These are phyloP conservation scores for Grammomys surdaster DNA, from an alignment of 2,113 vertebrate species.

Conservation along the genomic window DNA sequence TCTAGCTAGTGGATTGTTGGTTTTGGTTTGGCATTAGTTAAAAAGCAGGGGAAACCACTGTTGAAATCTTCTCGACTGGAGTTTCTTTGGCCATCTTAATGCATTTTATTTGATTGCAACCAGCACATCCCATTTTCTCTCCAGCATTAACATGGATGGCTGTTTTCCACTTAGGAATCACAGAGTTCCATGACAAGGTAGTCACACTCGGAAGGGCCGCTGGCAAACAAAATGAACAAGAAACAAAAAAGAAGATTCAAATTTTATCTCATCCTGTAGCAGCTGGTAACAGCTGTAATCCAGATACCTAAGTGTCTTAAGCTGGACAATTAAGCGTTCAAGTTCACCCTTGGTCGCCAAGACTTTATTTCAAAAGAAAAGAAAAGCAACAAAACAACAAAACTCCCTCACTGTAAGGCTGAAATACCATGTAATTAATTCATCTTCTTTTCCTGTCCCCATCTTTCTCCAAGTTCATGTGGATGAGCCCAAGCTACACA, in stretches of 20 bases:
- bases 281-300: neutral
- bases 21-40: neutral
- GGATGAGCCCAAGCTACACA: accelerated
- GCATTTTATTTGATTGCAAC: neutral
- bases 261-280: neutral
- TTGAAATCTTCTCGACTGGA: neutral
- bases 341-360: neutral
- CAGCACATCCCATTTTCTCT: neutral
- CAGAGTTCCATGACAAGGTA: neutral
- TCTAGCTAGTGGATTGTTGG: neutral
- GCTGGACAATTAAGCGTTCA: neutral
- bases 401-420: neutral
- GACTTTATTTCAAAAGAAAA: neutral
- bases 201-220: neutral
- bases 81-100: neutral
- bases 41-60: neutral
- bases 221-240: neutral
- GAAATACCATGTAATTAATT: accelerated
- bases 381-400: neutral
- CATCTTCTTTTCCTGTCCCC: neutral
- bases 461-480: neutral
- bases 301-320: neutral
- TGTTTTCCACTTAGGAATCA: neutral
- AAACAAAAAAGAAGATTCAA: neutral
- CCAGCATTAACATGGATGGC: neutral